Percentiles rank a stretch among this genome's conserved stretches.
These are phyloP conservation scores for Holacanthus passer DNA, from an alignment of 2,113 vertebrate species.

Conservation along the genomic window DNA sequence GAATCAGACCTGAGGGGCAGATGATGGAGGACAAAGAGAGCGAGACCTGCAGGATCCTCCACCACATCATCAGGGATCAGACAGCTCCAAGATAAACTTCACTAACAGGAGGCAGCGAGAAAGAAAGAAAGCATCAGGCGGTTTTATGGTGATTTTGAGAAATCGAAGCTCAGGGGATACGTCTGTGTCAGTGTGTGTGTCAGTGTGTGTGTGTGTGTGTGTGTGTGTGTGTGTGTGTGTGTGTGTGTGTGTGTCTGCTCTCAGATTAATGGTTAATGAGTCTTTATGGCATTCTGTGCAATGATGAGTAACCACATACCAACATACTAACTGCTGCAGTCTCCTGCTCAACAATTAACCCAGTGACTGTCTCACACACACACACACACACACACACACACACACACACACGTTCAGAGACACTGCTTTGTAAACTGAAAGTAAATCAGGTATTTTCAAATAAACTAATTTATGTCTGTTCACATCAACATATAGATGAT, in stretches of 20 bases:
- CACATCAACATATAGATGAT: too few relatives aligned
- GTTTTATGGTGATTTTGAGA: too few relatives aligned
- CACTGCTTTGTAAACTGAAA: not conserved
- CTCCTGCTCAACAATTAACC: conserved; percentile 52
- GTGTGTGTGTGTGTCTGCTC: not conserved
- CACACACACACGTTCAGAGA: conserved; percentile 8
- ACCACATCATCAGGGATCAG: too few relatives aligned
- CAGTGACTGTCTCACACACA: not conserved
- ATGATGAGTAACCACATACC: conserved; percentile 61
- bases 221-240: not conserved
- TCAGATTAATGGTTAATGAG: conserved; percentile 84
- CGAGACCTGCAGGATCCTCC: too few relatives aligned
- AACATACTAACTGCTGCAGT: conserved; percentile 7
- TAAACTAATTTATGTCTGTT: too few relatives aligned
- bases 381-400: conserved; percentile 4
- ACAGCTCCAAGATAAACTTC: too few relatives aligned
- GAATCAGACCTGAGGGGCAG: too few relatives aligned
- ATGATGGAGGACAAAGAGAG: too few relatives aligned
- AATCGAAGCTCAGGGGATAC: too few relatives aligned
- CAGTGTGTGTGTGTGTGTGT: not conserved
- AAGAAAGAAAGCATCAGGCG: too few relatives aligned
- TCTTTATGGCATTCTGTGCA: conserved; percentile 46
- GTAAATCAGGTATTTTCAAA: too few relatives aligned
- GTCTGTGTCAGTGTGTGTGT: not conserved
- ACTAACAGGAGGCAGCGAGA: too few relatives aligned